Conservation (phyloP, 2,888 invertebrate genomes). For the Caenorhabditis imperialis region DNA sequence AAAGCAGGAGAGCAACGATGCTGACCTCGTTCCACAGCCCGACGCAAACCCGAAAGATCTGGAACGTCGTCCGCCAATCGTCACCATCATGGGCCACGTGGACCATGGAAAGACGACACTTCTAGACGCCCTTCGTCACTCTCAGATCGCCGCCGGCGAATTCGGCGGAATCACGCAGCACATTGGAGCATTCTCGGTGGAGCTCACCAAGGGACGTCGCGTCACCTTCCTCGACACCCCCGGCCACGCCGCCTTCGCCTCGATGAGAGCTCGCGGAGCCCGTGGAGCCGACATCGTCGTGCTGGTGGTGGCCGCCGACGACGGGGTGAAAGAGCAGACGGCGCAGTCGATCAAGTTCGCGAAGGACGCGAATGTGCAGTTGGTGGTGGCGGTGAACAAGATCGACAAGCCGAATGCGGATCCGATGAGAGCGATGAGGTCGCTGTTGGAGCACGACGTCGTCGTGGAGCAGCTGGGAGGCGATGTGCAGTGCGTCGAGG, state of each 20-base stretch:
- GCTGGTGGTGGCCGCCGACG: conserved; percentile 94
- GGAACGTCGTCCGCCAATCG: conserved; percentile 89
- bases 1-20: conserved; percentile 29
- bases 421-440: conserved; percentile 86
- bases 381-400: conserved; percentile 97
- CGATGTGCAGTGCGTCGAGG: conserved; percentile 90
- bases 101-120: conserved; percentile 99
- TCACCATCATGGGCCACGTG: conserved; percentile 99
- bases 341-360: conserved; percentile 88
- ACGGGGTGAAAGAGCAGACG: conserved; percentile 97
- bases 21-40: conserved; percentile 79
- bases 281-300: conserved; percentile 89
- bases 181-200: conserved; percentile 91
- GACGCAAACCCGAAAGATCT: conserved; percentile 84
- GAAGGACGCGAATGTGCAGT: conserved; percentile 84
- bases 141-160: conserved; percentile 90
- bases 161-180: conserved; percentile 99
- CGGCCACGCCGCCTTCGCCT: conserved; percentile 95
- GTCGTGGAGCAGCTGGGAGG: conserved; percentile 91
- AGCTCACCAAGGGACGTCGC: conserved; percentile 40
- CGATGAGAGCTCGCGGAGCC: conserved; percentile 96
- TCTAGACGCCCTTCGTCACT: conserved; percentile 82
- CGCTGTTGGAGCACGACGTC: conserved; percentile 87
- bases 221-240: conserved; percentile 98
- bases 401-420: conserved; percentile 93